Evolutionary conservation across 1,140 invertebrate species (phyloP), one percentile per base, ranked within the genome.

Genomic region (Paramacrobiotus metropolitanus): DNA sequence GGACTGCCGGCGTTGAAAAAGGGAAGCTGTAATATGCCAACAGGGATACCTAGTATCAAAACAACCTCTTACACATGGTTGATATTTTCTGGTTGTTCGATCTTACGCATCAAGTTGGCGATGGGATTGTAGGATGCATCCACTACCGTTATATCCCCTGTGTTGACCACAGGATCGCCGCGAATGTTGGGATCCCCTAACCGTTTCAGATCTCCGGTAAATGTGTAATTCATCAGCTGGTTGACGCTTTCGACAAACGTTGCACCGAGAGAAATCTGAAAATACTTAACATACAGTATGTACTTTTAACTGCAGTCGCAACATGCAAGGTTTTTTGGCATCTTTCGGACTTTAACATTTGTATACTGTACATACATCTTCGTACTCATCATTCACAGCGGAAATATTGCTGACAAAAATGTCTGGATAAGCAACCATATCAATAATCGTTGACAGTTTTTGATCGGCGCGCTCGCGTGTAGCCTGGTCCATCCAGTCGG

Each of bases 1-100:
- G 75, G 75, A 63, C 73, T 73, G 59, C 68, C 66, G 59, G 73
- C 70, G 30, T 70, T 71, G 67, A 75, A 78, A 66, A 78, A 76
- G 24, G 76, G 73, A 29, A 72, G 75, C 60, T 77, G 76, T 9
- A 78, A 62, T 55, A 77, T 77, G 15, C 73, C 77, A 60, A 75
- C 77, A 20, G 78, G 77, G 30, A 71, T 68, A 64, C 55, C 60
- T 60, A 29, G 68, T 9, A n/a, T n/a, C n/a, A 9, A n/a, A 40
- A n/a, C 9, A 40, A 9, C n/a, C 9, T 9, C 9, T 40, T 9
- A 9, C 34, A 9, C 34, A 40, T 9, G n/a, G 9, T 40, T 40
- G 9, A 9, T 40, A 40, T n/a, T 40, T n/a, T n/a, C n/a, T n/a
- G n/a, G n/a, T n/a, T n/a, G n/a, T n/a, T n/a, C n/a, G n/a, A n/a